Evolutionary conservation across 2,113 vertebrate species (phyloP).

Genomic region (Acrocephalus arundinaceus): DNA sequence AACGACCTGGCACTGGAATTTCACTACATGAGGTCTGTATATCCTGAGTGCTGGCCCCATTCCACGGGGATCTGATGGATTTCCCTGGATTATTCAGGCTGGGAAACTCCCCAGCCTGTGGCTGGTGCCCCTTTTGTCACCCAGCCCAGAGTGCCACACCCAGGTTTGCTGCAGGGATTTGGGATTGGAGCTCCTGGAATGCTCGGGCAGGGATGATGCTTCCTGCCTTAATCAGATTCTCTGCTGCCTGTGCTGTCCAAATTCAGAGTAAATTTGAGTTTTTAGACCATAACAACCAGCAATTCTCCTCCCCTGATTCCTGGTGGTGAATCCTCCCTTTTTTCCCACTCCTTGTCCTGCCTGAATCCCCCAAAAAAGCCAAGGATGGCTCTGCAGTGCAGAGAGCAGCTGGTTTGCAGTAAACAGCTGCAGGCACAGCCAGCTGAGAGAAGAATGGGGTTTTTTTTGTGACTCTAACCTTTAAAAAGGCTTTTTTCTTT

Average conservation of each 20-base stretch:
- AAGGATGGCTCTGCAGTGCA: background rate
- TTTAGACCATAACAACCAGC: background rate
- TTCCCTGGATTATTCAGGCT: background rate
- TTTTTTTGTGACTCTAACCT: background rate
- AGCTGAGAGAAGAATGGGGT: background rate
- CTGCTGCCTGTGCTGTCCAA: background rate
- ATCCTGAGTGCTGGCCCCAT: rapidly evolving
- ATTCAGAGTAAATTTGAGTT: background rate
- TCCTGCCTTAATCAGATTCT: background rate
- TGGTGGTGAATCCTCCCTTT: background rate
- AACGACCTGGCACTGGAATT: constrained; percentile 97
- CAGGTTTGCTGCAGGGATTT: background rate
- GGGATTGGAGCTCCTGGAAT: background rate
- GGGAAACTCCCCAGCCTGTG: background rate
- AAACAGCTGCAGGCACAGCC: background rate
- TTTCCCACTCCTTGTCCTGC: background rate
- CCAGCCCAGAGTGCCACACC: background rate
- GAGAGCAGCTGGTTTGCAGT: background rate
- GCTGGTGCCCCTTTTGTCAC: background rate
- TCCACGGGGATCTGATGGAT: rapidly evolving
- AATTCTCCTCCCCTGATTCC: background rate
- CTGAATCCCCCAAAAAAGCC: background rate
- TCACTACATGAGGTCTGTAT: constrained; percentile 92
- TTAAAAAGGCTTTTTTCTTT: background rate
- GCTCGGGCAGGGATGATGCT: background rate